A percentile compares a stretch with the other conserved stretches of the same genome.
Conservation (phyloP, 2,797 vertebrate genomes). For the Gymnodraco acuticeps region DNA sequence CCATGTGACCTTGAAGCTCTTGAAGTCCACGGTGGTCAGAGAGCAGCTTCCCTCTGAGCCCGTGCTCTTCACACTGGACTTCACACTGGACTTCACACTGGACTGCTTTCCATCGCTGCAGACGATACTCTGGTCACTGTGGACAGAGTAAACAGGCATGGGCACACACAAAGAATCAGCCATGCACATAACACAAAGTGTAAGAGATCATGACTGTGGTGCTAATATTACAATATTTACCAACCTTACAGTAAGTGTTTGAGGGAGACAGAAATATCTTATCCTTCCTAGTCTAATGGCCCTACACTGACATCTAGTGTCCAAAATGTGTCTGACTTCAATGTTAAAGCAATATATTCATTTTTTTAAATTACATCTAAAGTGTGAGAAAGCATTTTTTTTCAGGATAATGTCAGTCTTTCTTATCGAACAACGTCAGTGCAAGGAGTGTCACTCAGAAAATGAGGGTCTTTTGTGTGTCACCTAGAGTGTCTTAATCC, state of each 20-base stretch:
- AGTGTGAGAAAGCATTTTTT: not conserved
- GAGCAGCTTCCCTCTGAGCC: slow-evolving; percentile 90
- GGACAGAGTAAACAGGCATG: not conserved
- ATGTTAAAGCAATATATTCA: too few relatives aligned
- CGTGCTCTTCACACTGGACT: slow-evolving; percentile 88
- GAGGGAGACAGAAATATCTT: too few relatives aligned
- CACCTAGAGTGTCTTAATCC: slow-evolving; percentile 90
- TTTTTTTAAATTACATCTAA: not conserved
- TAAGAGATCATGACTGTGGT: too few relatives aligned
- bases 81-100: too few relatives aligned
- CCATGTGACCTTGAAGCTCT: slow-evolving; percentile 91
- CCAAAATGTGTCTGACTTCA: too few relatives aligned
- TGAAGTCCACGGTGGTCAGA: slow-evolving; percentile 89
- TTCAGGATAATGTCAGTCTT: not conserved
- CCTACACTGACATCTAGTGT: too few relatives aligned
- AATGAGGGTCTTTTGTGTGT: slow-evolving; percentile 34
- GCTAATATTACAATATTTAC: too few relatives aligned
- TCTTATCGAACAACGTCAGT: not conserved
- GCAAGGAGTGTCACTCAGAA: not conserved
- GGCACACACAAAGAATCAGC: not conserved
- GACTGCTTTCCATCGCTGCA: slow-evolving; percentile 87
- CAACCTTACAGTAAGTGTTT: too few relatives aligned
- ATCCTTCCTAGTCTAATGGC: too few relatives aligned
- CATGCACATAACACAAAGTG: too few relatives aligned
- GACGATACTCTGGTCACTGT: slow-evolving; percentile 89